Evolutionary conservation across 2,888 invertebrate species (phyloP).

Genomic region (Machimus rusticus): DNA sequence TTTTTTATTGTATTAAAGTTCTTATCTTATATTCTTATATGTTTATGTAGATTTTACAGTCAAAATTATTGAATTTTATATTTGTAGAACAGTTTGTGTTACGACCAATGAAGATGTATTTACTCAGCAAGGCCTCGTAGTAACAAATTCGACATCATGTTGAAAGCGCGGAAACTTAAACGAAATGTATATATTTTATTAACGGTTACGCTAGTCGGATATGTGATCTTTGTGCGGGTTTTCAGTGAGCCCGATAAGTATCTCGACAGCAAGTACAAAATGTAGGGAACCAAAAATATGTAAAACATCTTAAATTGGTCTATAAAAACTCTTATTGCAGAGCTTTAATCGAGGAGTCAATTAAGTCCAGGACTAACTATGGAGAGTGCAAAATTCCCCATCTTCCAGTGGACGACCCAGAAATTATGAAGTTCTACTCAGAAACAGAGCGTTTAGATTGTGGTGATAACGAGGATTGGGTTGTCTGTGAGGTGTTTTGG

Average conservation of each 20-base stretch:
- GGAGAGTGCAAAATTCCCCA: slow-evolving; percentile 71
- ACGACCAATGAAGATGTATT: not conserved
- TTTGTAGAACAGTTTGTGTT: not conserved
- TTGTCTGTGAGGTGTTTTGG: slow-evolving; percentile 71
- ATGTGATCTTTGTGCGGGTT: not conserved
- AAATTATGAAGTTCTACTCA: slow-evolving; percentile 76
- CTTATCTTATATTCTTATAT: too few relatives aligned
- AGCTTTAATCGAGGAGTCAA: slow-evolving; percentile 63
- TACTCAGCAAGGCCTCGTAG: not conserved
- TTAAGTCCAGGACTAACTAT: slow-evolving; percentile 62
- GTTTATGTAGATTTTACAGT: not conserved
- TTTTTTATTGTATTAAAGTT: too few relatives aligned
- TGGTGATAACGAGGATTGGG: slow-evolving; percentile 74
- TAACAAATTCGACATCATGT: not conserved
- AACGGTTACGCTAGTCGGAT: not conserved
- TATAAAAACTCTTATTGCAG: slow-evolving; percentile 53
- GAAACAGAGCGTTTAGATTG: slow-evolving; percentile 71
- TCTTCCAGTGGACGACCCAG: slow-evolving; percentile 72
- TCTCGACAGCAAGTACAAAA: not conserved
- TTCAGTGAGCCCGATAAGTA: not conserved
- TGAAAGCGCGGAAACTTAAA: not conserved
- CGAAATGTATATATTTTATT: not conserved
- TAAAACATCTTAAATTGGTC: not conserved
- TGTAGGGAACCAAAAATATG: not conserved
- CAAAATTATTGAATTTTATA: not conserved